These are phyloP conservation scores for Spea hammondii DNA, from an alignment of 2,797 vertebrate genomes.

Conservation along the genomic window DNA sequence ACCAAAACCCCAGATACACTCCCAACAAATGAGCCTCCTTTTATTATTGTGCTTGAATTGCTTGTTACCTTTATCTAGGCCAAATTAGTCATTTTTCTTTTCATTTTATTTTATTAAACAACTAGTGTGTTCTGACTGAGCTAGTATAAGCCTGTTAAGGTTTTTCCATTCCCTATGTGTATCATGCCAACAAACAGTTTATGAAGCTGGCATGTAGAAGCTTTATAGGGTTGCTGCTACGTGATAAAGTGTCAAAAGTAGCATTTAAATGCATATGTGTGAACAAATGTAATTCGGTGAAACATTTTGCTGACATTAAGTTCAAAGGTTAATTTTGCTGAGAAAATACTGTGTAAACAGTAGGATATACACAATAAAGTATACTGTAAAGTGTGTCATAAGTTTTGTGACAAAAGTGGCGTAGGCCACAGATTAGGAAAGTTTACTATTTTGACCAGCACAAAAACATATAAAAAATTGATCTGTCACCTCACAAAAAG, in stretches of 20 bases:
- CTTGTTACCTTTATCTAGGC: neutral
- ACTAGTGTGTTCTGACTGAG: neutral
- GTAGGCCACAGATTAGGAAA: neutral
- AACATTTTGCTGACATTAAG: conserved; percentile 31
- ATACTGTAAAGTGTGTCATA: neutral
- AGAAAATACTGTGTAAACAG: neutral
- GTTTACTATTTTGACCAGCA: too few species aligned
- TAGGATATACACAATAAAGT: neutral
- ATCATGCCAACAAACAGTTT: neutral
- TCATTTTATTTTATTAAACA: too few species aligned
- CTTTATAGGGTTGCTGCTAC: conserved; percentile 8
- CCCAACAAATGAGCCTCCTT: too few species aligned
- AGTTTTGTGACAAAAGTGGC: neutral
- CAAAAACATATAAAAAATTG: too few species aligned
- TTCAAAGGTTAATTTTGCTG: conserved; percentile 33
- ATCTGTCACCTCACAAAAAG: too few species aligned
- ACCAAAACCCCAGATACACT: too few species aligned
- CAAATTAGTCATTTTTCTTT: neutral
- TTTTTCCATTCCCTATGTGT: neutral
- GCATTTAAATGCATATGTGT: conserved; percentile 28
- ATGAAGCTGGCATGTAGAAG: neutral
- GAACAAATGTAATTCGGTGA: conserved; percentile 8
- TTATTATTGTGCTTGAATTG: neutral
- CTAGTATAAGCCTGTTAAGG: neutral
- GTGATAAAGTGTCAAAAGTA: conserved; percentile 4